These are phyloP conservation scores for Enteromius thamalakanensis DNA, from an alignment of 2,797 vertebrate species.

Conservation along the genomic window DNA sequence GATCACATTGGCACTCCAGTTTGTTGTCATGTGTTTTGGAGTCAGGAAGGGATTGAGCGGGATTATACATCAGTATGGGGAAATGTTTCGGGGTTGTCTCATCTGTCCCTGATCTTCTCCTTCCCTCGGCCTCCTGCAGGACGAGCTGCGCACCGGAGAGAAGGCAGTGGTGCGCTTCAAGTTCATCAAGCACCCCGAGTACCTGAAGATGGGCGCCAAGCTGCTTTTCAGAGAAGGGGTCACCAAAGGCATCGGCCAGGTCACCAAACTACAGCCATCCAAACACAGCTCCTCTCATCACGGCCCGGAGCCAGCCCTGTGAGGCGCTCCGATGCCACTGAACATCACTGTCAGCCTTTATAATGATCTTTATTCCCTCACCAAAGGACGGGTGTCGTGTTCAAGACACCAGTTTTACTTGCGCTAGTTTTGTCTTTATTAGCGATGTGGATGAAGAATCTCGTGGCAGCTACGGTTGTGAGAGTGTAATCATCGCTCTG, in stretches of 20 bases:
- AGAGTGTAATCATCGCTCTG: constrained; percentile 30
- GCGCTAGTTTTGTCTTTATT: neutral
- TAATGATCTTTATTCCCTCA: neutral
- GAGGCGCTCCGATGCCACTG: constrained; percentile 6
- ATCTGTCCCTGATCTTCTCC: no score
- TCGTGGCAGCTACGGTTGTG: constrained; percentile 43
- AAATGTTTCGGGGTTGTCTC: no score
- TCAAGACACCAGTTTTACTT: neutral
- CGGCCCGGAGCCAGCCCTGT: neutral
- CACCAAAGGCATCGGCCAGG: constrained; percentile 97
- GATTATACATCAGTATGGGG: no score
- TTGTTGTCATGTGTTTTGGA: no score
- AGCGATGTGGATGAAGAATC: constrained; percentile 2
- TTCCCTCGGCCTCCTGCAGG: constrained; percentile 70
- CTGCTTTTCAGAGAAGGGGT: constrained; percentile 95
- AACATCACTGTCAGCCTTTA: neutral
- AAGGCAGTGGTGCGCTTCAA: constrained; percentile 94
- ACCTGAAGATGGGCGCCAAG: constrained; percentile 96
- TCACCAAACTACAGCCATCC: constrained; percentile 86
- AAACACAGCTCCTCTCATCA: neutral
- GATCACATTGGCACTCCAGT: no score
- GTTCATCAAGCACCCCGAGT: constrained; percentile 98
- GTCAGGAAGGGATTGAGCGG: no score
- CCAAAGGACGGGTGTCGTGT: neutral
- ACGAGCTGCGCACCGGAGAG: constrained; percentile 95